A percentile compares a stretch with the other conserved stretches of the same genome.
Evolutionary conservation across 2,888 invertebrate genomes (phyloP).

Genomic region (Didymodactylos carnosus): DNA sequence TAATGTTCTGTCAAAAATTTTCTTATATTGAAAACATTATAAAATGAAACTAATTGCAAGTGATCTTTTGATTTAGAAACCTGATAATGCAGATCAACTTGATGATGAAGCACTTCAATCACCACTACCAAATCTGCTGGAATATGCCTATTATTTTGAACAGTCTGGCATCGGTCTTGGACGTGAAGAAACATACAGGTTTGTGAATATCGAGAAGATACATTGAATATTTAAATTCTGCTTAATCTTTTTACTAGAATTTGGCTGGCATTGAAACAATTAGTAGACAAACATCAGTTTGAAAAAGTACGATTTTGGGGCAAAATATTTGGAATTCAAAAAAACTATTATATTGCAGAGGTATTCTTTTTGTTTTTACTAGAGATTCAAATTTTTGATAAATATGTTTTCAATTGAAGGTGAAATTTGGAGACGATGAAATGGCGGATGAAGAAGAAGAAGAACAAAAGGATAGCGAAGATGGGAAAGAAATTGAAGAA

Average conservation of each 20-base stretch:
- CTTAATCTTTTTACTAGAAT: too few species aligned
- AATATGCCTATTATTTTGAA: constrained; percentile 40
- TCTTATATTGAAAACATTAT: too few species aligned
- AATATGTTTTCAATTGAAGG: too few species aligned
- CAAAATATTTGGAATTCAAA: constrained; percentile 56
- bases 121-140: constrained; percentile 38
- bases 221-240: too few species aligned
- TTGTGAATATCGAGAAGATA: not conserved
- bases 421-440: constrained; percentile 39
- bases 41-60: too few species aligned
- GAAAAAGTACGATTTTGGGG: constrained; percentile 54
- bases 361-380: too few species aligned
- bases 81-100: constrained; percentile 30
- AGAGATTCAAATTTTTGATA: too few species aligned
- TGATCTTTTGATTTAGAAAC: not conserved
- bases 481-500: constrained; percentile 23
- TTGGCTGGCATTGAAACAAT: constrained; percentile 51
- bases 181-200: constrained; percentile 34
- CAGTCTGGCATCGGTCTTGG: constrained; percentile 49
- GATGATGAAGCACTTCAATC: constrained; percentile 28
- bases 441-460: constrained; percentile 36
- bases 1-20: not conserved
- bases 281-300: constrained; percentile 37
- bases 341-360: constrained; percentile 62
- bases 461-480: constrained; percentile 18